phyloP scores from a whole-genome alignment of 2,113 vertebrate genomes.

The Saiga tatarica region DNA sequence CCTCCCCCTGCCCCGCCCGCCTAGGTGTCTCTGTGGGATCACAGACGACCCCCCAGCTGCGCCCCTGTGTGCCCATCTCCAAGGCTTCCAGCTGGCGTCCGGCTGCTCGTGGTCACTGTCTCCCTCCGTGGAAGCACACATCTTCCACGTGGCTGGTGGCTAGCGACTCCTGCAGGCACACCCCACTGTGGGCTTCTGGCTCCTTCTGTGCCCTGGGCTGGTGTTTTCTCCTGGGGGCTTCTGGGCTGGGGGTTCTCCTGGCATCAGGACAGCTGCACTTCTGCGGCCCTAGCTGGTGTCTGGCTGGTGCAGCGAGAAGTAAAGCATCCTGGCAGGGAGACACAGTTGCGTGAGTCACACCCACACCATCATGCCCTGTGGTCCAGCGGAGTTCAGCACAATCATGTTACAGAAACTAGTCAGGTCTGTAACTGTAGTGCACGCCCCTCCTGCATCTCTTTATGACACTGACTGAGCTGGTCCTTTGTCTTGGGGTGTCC shows the following conservation, averaged over 20 bases:
- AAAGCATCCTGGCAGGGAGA: not conserved
- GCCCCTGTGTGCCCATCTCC: not conserved
- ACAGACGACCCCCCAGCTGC: fast-evolving
- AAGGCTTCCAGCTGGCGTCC: not conserved
- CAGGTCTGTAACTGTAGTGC: not conserved
- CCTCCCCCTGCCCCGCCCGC: not conserved
- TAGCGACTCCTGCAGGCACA: fast-evolving
- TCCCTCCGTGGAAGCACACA: fast-evolving
- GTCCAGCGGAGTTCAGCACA: not conserved
- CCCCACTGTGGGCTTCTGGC: not conserved
- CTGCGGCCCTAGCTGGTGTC: too few species aligned
- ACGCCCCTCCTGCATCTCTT: fast-evolving
- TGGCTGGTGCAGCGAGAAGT: not conserved
- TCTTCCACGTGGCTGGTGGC: fast-evolving
- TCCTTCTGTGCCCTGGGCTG: not conserved
- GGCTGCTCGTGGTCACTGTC: fast-evolving
- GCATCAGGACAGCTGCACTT: not conserved
- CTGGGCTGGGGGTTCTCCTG: not conserved
- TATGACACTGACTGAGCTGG: not conserved
- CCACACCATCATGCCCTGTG: not conserved
- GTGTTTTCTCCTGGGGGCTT: not conserved
- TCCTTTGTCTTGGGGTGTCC: not conserved
- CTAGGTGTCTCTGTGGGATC: not conserved
- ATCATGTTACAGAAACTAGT: not conserved
- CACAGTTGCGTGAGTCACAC: not conserved